Conservation (phyloP, 37 sponge, comb jelly and placozoan species). For the Diacarnus erythraeanus region DNA sequence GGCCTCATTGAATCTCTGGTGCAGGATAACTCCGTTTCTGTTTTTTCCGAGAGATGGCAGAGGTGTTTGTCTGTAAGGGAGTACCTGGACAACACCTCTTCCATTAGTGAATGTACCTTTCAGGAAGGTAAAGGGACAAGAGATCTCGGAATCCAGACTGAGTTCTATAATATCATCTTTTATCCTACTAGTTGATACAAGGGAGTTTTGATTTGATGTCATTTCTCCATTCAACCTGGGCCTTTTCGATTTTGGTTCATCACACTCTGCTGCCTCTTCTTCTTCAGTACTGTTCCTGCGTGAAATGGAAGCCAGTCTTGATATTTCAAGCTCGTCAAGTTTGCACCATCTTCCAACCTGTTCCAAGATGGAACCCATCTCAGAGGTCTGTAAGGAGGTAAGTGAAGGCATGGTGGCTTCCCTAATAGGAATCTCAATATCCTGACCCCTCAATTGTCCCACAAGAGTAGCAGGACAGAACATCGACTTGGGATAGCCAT, state of each 20-base stretch:
- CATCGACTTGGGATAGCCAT: background rate
- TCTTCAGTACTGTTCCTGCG: constrained; percentile 24
- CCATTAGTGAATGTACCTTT: background rate
- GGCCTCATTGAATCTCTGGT: background rate
- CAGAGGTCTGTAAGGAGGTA: constrained; percentile 3
- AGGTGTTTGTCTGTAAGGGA: constrained; percentile 3
- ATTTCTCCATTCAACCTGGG: constrained; percentile 38
- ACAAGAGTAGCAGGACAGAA: constrained; percentile 10
- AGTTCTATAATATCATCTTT: constrained; percentile 18
- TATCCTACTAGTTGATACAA: background rate
- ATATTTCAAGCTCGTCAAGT: constrained; percentile 28
- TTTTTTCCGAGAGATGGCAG: background rate
- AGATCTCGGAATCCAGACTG: constrained; percentile 31
- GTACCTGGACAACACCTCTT: background rate
- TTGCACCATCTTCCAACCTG: constrained; percentile 31
- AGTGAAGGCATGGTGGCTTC: constrained; percentile 9
- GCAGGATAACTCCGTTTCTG: background rate
- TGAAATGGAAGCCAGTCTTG: constrained; percentile 9
- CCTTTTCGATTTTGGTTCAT: constrained; percentile 30
- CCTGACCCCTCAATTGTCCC: constrained; percentile 11
- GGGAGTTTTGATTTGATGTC: background rate
- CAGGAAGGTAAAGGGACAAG: constrained; percentile 39
- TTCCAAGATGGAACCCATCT: constrained; percentile 1
- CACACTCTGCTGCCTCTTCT: background rate
- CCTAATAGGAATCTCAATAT: constrained; percentile 8